Percentiles rank a stretch among this genome's conserved stretches.
Evolutionary conservation across 2,113 vertebrate species (phyloP).

Genomic region (Pseudonaja textilis): DNA sequence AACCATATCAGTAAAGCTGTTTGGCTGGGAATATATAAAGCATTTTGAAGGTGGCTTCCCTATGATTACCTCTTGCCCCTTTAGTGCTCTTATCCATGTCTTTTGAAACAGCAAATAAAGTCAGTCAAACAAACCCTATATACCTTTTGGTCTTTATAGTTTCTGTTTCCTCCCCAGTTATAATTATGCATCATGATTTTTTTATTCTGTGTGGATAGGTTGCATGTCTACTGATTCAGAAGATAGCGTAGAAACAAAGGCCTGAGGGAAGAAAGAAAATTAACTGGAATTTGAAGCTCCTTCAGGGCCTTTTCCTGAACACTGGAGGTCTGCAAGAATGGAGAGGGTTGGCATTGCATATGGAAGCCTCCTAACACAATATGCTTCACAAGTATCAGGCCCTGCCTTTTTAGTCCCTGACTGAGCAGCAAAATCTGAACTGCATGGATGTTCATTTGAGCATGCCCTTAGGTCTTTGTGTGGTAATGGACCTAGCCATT

Average conservation of each 20-base stretch:
- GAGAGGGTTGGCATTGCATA: not conserved
- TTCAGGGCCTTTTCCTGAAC: not conserved
- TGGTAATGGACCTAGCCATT: not conserved
- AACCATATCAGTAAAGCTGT: conserved; percentile 71
- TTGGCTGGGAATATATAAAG: conserved; percentile 68
- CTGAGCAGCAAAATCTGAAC: not conserved
- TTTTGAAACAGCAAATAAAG: conserved; percentile 49
- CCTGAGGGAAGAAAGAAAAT: not conserved
- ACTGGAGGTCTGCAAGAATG: not conserved
- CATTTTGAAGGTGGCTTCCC: conserved; percentile 48
- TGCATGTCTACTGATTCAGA: not conserved
- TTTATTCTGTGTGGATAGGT: not conserved
- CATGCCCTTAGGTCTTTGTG: not conserved
- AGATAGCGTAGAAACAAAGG: not conserved
- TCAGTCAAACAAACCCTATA: conserved; percentile 38
- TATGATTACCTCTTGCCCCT: conserved; percentile 58
- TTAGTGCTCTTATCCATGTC: conserved; percentile 46
- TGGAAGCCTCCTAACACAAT: not conserved
- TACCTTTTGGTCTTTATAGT: conserved; percentile 19
- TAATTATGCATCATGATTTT: conserved; percentile 8
- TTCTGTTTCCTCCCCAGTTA: not conserved
- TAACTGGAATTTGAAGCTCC: not conserved
- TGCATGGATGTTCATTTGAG: not conserved
- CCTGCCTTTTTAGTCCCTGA: not conserved
- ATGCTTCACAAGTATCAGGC: not conserved